Evolutionary conservation across 2,113 vertebrate species (phyloP), one percentile per base, ranked within the genome.

Genomic region (Melanotaenia duboulayi): DNA sequence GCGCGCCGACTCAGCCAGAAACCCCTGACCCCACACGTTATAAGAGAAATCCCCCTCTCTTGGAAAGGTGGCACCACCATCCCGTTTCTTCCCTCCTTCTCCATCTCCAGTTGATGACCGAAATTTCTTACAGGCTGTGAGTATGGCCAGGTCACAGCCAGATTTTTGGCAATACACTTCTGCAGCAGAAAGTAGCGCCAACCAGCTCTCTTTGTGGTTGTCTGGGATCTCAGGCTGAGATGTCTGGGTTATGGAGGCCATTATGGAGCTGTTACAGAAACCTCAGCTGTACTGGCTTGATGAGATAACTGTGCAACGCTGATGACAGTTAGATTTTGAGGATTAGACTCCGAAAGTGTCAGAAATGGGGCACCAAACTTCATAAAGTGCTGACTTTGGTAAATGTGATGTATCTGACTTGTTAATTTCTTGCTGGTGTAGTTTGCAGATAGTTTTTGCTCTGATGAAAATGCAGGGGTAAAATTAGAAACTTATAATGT

Each of bases 191-290:
- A 97, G 90, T 9, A 97, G 90, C 0, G 91, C 95, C 83, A 94
- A 90, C 96, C 96, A 97, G 93, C 93, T 96, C 78, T 95, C 96
- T 75, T 28, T 94, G 91, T 96, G 95, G 90, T 96, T 96, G 87
- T 96, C 95, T 28, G 94, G 94, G 92, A 97, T 90, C 65, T 95
- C 94, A 0, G 91, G 89, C 44, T 92, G 83, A 0, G 86, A 84
- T 19, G 79, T 87, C 65, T 90, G 88, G 54, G 71, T 86, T 61
- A 92, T 71, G 70, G 92, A 90, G 76, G 94, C 94, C 94, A 94
- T 95, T 46, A 37, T 59, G 87, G 70, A 82, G 78, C 73, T 56
- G 12, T 64, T 23, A n/a, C 32, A 59, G 55, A 63, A 39, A 25
- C 48, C 42, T 49, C 11, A 39, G 13, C 58, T 35, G 20, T 8